These are phyloP conservation scores for Onchidella celtica DNA, from an alignment of 2,888 invertebrate genomes.

Conservation along the genomic window DNA sequence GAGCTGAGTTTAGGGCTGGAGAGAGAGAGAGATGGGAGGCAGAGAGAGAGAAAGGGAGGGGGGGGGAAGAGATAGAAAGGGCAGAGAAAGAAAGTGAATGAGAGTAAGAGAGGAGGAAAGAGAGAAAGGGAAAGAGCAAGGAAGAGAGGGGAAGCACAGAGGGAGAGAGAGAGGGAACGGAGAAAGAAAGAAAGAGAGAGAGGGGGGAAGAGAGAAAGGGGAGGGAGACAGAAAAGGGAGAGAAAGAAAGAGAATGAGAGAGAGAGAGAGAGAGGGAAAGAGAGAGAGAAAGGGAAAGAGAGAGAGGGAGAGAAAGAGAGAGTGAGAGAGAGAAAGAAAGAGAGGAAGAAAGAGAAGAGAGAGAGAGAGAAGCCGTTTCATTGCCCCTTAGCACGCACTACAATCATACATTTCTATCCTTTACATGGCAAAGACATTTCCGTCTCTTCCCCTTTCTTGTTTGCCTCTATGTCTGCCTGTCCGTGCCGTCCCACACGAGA, in stretches of 20 bases:
- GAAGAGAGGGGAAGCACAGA: neutral
- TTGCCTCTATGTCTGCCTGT: too few species aligned
- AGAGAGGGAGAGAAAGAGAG: neutral
- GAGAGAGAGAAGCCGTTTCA: neutral
- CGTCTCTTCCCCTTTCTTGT: too few species aligned
- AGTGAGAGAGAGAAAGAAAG: neutral
- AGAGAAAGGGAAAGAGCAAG: neutral
- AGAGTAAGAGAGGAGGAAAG: neutral
- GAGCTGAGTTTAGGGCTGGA: neutral
- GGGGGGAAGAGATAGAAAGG: neutral
- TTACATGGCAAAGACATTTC: too few species aligned
- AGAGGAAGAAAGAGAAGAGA: neutral
- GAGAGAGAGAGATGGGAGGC: neutral
- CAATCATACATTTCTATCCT: neutral
- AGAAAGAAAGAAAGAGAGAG: neutral
- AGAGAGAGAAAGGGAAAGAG: neutral
- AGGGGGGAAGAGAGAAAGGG: neutral
- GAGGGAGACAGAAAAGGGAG: neutral
- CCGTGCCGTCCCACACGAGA: too few species aligned
- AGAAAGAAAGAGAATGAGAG: neutral
- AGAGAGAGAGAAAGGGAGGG: neutral
- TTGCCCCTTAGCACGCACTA: neutral
- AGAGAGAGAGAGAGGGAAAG: slow-evolving; percentile 10
- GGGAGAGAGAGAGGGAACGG: neutral
- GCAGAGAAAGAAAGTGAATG: neutral